phyloP scores from a whole-genome alignment of 1,140 invertebrate genomes.

The Drosophila repleta region DNA sequence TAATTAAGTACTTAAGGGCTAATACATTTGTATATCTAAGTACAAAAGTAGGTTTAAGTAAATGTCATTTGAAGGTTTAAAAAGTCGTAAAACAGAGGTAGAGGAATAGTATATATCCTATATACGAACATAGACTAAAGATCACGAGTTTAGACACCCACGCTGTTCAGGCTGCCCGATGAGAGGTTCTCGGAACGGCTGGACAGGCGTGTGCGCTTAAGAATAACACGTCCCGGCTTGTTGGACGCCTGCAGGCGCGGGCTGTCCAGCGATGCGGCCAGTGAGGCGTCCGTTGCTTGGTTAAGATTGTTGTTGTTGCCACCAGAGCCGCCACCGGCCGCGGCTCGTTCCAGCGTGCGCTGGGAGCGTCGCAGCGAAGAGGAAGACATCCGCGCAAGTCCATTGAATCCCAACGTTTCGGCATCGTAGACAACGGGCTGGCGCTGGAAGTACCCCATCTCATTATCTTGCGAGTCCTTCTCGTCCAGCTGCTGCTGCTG shows the following conservation, averaged over 20 bases:
- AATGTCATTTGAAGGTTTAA: constrained; percentile 55
- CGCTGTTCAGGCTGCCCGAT: constrained; percentile 76
- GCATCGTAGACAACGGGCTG: constrained; percentile 57
- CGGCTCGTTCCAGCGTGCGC: constrained; percentile 67
- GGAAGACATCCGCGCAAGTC: constrained; percentile 52
- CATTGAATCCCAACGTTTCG: constrained; percentile 40
- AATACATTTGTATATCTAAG: constrained; percentile 47
- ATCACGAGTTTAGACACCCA: constrained; percentile 75
- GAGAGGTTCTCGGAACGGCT: constrained; percentile 77
- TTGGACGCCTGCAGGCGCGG: constrained; percentile 38
- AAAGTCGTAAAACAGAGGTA: constrained; percentile 67
- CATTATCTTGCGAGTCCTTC: constrained; percentile 55
- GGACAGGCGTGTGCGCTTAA: constrained; percentile 66
- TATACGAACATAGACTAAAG: constrained; percentile 64
- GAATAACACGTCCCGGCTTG: constrained; percentile 59
- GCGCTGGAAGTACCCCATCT: constrained; percentile 60
- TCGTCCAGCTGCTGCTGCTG: constrained; percentile 54
- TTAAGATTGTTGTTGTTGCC: constrained; percentile 73
- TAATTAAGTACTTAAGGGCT: constrained; percentile 67
- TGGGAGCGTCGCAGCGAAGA: constrained; percentile 62
- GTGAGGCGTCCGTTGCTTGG: constrained; percentile 68
- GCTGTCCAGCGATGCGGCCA: constrained; percentile 27
- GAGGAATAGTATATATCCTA: constrained; percentile 53
- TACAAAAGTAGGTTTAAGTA: constrained; percentile 50
- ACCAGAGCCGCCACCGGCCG: constrained; percentile 48